Base-by-base conservation (phyloP, 2,113 vertebrate genomes). In the Amphilophus citrinellus region DNA sequence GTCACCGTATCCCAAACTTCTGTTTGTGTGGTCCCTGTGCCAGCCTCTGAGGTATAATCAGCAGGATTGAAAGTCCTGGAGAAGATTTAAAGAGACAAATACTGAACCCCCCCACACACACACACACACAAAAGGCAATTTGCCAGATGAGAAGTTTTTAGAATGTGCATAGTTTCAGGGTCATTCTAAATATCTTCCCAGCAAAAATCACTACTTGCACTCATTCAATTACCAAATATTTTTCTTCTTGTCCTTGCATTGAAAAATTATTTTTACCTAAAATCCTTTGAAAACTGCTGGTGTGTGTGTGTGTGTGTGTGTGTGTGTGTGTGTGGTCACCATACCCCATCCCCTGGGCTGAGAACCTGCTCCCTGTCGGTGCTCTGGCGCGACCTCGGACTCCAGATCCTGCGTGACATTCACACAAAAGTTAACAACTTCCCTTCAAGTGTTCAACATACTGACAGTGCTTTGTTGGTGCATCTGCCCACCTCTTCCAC, bases 271-370 rank as follows among this genome's bases (percentile, higher is more conserved):
- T 35, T 35, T 35, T 5, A 35, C 32, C 32, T 35, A 35, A 35
- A 35, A 7, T 35, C 32, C 32, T 35, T 35, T 35, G 32, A 35
- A 35, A 35, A 35, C 32, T 35, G 32, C 32, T 35, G 32, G n/a
- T n/a, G n/a, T n/a, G n/a, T n/a, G n/a, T n/a, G n/a, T n/a, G n/a
- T n/a, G n/a, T n/a, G n/a, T n/a, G n/a, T n/a, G n/a, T n/a, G 32
- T 37, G 14, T 0, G 7, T 0, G 5, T 5, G 15, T 24, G 24
- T 75, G 61, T 50, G 44, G 27, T 18, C 60, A 71, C 6, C 97
- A 91, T 97, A 99, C 98, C 98, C 98, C 97, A 99, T 99, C 93
- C 97, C 97, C 95, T 98, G 98, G 87, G 97, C 95, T 93, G 98
- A 97, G 96, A 99, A 98, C 92, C 97, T 97, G 95, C 97, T 98